A percentile compares a stretch with the other conserved stretches of the same genome.
phyloP scores from a whole-genome alignment of 2,888 invertebrate species.

The Tyria jacobaeae region DNA sequence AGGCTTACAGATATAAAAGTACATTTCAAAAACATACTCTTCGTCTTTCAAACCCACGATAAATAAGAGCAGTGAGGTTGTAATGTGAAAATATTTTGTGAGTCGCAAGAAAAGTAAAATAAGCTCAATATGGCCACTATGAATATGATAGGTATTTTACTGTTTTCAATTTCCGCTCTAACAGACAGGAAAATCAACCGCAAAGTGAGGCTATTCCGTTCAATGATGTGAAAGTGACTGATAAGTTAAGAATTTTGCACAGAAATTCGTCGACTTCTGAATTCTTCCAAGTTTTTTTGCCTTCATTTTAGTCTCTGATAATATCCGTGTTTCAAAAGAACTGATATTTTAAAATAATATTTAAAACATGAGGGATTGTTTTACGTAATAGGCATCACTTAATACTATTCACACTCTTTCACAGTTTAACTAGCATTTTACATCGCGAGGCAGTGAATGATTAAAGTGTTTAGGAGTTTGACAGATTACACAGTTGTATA shows the following conservation, averaged over 20 bases:
- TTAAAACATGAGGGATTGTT: not conserved
- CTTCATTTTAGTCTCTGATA: not conserved
- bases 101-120: conserved; percentile 12
- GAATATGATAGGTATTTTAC: conserved; percentile 39
- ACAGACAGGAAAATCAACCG: conserved; percentile 58
- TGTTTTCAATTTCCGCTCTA: conserved; percentile 54
- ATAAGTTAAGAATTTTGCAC: conserved; percentile 52
- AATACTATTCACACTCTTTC: too few relatives aligned
- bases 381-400: too few relatives aligned
- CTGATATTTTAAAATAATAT: not conserved
- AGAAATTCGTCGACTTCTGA: conserved; percentile 42
- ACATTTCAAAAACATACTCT: too few relatives aligned
- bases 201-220: conserved; percentile 52
- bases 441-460: too few relatives aligned
- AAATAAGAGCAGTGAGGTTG: too few relatives aligned
- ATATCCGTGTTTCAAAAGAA: not conserved
- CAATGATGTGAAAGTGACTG: conserved; percentile 61
- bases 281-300: conserved; percentile 31
- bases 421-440: too few relatives aligned
- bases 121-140: conserved; percentile 19
- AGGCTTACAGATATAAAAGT: too few relatives aligned
- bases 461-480: too few relatives aligned
- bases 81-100: too few relatives aligned
- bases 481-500: too few relatives aligned
- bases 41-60: too few relatives aligned